Base-by-base conservation (phyloP, 2,113 vertebrate genomes). In the Bubo bubo region DNA sequence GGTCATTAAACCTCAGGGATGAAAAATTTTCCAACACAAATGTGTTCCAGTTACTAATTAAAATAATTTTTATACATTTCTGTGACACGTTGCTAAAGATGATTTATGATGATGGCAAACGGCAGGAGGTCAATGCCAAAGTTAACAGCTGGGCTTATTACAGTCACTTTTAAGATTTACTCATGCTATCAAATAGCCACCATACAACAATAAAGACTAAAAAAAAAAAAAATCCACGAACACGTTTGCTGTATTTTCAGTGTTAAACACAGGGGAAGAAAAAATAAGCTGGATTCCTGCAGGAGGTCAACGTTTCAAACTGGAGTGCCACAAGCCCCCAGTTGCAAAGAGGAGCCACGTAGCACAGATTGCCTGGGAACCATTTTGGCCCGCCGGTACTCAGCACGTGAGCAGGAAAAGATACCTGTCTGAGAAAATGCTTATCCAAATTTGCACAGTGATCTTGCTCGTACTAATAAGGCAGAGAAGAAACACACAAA, bases 41-140 rank as follows among this genome's bases (percentile, higher is more conserved):
- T 41, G 68, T 27, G 41, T 60, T 86, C 45, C 92, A 81, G 80
- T 66, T 62, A 32, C 59, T 96, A 89, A 97, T 97, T 68, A 92
- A 88, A 97, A 35, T 30, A n/a, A n/a, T 79, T 85, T 86, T 86
- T 67, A 81, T 34, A 37, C 52, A 10, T 49, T 91, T 79, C 74
- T 47, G 39, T 77, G 83, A 82, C 83, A 71, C 2, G 21, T 63
- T 85, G 52, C 34, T 87, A 41, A 76, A 67, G 85, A 63, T 56
- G 71, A 91, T 85, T 93, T 86, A 94, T 2, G 71, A 20, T 9
- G 59, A 91, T 21, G 70, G 76, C 63, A 86, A 86, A 88, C 39
- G 39, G 90, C 81, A 62, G 88, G 82, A 93, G 50, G 43, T 56
- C 72, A 79, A 43, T 16, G n/a, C 60, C 89, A 95, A 76, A 52